These are phyloP conservation scores for Elysia chlorotica DNA, from an alignment of 1,140 invertebrate species.

Conservation along the genomic window DNA sequence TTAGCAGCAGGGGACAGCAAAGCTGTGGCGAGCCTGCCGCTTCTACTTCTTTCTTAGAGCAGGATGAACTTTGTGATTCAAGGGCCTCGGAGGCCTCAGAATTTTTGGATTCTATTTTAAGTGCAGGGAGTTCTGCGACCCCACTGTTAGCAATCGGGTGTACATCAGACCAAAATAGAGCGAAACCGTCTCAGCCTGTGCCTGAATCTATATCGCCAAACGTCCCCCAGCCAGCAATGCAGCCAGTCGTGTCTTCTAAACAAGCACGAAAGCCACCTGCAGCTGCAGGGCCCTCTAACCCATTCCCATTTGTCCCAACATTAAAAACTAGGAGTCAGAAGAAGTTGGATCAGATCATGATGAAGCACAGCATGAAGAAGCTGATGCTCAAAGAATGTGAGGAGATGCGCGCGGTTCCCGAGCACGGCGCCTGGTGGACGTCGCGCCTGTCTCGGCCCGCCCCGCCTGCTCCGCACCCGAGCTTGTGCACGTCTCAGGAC, in stretches of 20 bases:
- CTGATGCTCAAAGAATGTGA: slow-evolving; percentile 17
- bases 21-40: too few relatives aligned
- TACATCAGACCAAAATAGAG: not conserved
- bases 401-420: slow-evolving; percentile 12
- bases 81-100: not conserved
- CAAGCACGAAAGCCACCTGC: not conserved
- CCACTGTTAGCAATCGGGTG: not conserved
- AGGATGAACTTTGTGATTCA: too few relatives aligned
- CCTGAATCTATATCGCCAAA: not conserved
- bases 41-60: too few relatives aligned
- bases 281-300: too few relatives aligned
- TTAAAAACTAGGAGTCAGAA: slow-evolving; percentile 18
- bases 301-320: not conserved
- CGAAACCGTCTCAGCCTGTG: not conserved
- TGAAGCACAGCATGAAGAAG: not conserved
- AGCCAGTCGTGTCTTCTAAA: not conserved
- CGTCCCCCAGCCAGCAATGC: not conserved
- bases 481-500: not conserved
- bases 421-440: slow-evolving; percentile 9
- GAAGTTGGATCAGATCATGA: slow-evolving; percentile 20
- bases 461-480: not conserved
- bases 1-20: not conserved
- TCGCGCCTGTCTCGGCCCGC: not conserved
- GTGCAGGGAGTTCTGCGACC: not conserved
- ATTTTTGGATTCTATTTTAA: not conserved